phyloP scores from a whole-genome alignment of 2,888 invertebrate species.

The Drosophila ezoana region DNA sequence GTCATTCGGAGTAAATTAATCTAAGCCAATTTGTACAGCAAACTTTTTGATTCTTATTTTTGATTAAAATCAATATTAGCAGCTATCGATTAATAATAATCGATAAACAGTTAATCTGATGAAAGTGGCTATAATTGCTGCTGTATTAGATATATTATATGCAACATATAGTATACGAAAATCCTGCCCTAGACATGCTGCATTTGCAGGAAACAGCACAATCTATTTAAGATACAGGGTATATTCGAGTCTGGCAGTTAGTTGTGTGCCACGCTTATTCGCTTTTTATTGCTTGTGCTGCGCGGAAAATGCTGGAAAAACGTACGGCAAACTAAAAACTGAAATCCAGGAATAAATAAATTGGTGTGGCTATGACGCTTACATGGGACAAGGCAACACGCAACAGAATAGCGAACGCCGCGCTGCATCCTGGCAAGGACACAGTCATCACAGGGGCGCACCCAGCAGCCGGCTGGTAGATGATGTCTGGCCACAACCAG shows the following conservation, averaged over 20 bases:
- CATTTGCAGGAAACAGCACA: too few relatives aligned
- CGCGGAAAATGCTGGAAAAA: slow-evolving; percentile 59
- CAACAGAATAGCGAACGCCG: slow-evolving; percentile 17
- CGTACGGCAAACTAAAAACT: slow-evolving; percentile 76
- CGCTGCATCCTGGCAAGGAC: slow-evolving; percentile 43
- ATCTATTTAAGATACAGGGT: slow-evolving; percentile 6
- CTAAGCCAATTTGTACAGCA: too few relatives aligned
- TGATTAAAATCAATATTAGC: too few relatives aligned
- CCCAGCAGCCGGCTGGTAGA: slow-evolving; percentile 33
- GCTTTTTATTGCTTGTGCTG: slow-evolving; percentile 14
- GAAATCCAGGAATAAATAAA: slow-evolving; percentile 77
- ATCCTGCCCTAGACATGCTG: too few relatives aligned
- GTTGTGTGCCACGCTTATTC: background rate
- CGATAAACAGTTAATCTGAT: background rate
- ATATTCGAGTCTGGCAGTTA: background rate
- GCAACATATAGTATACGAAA: too few relatives aligned
- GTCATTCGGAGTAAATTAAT: background rate
- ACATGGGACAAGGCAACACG: slow-evolving; percentile 45
- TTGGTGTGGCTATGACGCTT: slow-evolving; percentile 81
- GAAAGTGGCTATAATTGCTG: too few relatives aligned
- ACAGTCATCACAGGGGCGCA: slow-evolving; percentile 56
- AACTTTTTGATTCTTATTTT: too few relatives aligned
- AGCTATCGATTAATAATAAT: background rate
- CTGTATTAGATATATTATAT: too few relatives aligned
- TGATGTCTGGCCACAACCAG: slow-evolving; percentile 47